Base-by-base conservation (phyloP, 2,113 vertebrate species). In the Anhinga rufa region DNA sequence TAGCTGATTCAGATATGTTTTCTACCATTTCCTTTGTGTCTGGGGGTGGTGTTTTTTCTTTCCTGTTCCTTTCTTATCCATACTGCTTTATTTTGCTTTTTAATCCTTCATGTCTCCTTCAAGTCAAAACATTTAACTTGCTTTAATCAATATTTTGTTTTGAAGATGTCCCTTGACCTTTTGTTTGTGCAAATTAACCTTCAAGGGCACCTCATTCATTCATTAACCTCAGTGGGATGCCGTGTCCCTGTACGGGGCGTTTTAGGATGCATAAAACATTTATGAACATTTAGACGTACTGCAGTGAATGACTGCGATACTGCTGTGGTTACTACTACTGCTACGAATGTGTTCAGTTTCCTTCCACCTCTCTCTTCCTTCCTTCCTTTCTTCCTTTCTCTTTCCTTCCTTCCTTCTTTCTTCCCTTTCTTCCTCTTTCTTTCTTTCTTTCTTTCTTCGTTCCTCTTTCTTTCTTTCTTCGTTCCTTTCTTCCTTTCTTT, bases 51-150 rank as follows among this genome's bases (percentile, higher is more conserved):
- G 86, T 88, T 96, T 94, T 96, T 96, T 90, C 97, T 98, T 98
- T 98, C 97, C 98, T 97, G 95, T 98, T 98, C 97, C 96, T 98
- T 98, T 98, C 97, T 98, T 97, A 95, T 95, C 94, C 95, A 46
- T 69, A 89, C 97, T 94, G 96, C 88, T 98, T 97, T 97, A 97
- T 98, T 98, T 97, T 97, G 95, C 93, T 98, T 94, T 98, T 96
- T 98, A 98, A 98, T 98, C 98, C 98, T 97, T 95, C 91, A 60
- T 98, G 98, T 98, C 98, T 98, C 97, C 98, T 98, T 98, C 97
- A 97, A 98, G 98, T 98, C 98, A 98, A 98, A 98, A 98, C 98
- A 98, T 98, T 98, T 98, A 98, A 96, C 97, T 98, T 97, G 91
- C 97, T 98, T 97, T 98, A 98, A 98, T 98, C 97, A 97, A 98